Base-by-base conservation (phyloP, 1,140 invertebrate genomes). In the Tetranychus urticae region DNA sequence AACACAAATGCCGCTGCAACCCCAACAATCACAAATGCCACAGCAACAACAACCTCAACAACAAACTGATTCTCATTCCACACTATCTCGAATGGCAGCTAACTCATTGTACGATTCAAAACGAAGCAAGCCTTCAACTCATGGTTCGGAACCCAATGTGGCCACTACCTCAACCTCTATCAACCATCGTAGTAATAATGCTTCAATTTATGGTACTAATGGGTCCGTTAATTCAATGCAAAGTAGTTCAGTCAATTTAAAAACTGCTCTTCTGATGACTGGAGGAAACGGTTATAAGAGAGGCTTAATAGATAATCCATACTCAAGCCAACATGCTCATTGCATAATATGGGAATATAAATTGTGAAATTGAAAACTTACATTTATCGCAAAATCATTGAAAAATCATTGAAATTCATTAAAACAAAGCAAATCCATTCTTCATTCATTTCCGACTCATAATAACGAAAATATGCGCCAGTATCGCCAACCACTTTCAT, bases 261-360 rank as follows among this genome's bases (percentile, higher is more conserved):
- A 84, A 62, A 90, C 87, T 0, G 80, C 90, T 36, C 78, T 91
- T 3, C 87, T 86, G 0, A 70, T 91, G 13, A 86, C 86, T 75
- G 88, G 87, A 5, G 88, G 87, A 5, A 76, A 85, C 8, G 88
- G 87, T 3, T 92, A 91, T 67, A 79, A 68, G 56, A n/a, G 62
- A 69, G 74, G 50, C 70, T 1, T 57, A 48, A 52, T 59, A 33
- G 60, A 65, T 56, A 62, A 61, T 37, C 56, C 61, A 63, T 69
- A 50, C 70, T 74, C 23, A 83, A 81, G 76, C 66, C 82, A 79
- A 65, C 85, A 88, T 75, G 85, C 86, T 13, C 84, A 88, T 73
- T 82, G 88, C 65, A 81, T 89, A 45, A 77, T 89, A 12, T 89
- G 86, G 86, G 87, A 90, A 74, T 85, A 86, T 77, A 87, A 88